Base-by-base conservation (phyloP, 2,113 vertebrate species). In the Elephas maximus region DNA sequence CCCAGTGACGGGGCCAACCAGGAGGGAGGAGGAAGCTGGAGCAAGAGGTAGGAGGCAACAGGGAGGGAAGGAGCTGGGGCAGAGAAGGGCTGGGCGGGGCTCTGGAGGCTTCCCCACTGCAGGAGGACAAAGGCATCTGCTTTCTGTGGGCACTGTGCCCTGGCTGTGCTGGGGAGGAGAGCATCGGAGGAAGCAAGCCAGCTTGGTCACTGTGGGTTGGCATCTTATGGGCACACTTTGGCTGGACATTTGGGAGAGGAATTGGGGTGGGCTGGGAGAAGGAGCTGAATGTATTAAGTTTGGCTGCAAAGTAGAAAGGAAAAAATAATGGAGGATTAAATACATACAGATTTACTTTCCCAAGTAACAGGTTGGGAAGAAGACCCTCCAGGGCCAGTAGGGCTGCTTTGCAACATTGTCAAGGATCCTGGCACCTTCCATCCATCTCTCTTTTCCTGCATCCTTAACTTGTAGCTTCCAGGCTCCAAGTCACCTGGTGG, bases 1-100 rank as follows among this genome's bases (percentile, higher is more conserved):
- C 4, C 15, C 4, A 0, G 28, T 0, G 1, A 69, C 17, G 1
- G 0, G 2, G 15, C 4, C n/a, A 7, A 2, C 37, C 69, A 62
- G 26, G 6, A 11, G 10, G 24, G 45, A 60, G 9, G 53, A 62
- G n/a, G 28, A 51, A 33, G 80, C 30, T 21, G 15, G 23, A 28
- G 62, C 21, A 10, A 37, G n/a, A 23, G 37, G 37, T 1, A 2
- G 15, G 60, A 76, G 37, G 37, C 26, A 41, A 37, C 8, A 28
- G 28, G 17, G 30, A 17, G 51, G 48, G 33, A 5, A 7, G 37
- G 18, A 41, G 18, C 17, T 3, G 18, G 44, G 82, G 67, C 18
- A 44, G 7, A 24, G 33, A 21, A 37, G 33, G 45, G 7, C 10
- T 14, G 24, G n/a, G 71, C 8, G 15, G 20, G 74, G 28, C 15